phyloP scores from a whole-genome alignment of 1,140 invertebrate genomes.

The Polypedilum vanderplanki region DNA sequence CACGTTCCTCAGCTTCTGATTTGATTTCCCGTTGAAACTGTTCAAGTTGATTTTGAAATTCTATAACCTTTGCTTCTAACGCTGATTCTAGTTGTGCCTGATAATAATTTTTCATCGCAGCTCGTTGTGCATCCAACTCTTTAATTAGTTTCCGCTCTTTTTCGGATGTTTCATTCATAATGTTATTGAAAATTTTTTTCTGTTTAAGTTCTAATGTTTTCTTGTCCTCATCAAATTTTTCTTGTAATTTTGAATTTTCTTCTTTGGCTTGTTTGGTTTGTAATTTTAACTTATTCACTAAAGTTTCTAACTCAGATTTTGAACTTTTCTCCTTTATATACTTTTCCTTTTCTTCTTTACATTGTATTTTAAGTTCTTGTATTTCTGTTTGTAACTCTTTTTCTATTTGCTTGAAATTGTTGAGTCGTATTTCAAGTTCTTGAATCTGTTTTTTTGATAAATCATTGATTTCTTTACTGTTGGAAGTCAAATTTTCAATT shows the following conservation, averaged over 20 bases:
- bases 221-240: constrained; percentile 38
- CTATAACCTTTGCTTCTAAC: constrained; percentile 63
- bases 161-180: not conserved
- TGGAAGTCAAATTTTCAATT: constrained; percentile 29
- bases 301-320: not conserved
- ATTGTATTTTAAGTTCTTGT: not conserved
- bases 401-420: constrained; percentile 37
- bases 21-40: constrained; percentile 56
- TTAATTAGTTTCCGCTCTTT: constrained; percentile 41
- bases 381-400: constrained; percentile 38
- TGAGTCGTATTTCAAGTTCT: constrained; percentile 38
- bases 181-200: constrained; percentile 20
- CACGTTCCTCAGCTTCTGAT: constrained; percentile 55
- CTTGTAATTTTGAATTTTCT: constrained; percentile 36
- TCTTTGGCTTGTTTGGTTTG: constrained; percentile 38
- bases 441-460: constrained; percentile 36
- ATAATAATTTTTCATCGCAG: constrained; percentile 63
- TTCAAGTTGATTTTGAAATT: constrained; percentile 70
- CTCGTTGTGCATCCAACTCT: constrained; percentile 57
- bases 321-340: not conserved
- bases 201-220: not conserved
- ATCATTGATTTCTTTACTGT: constrained; percentile 24
- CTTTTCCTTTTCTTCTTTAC: not conserved
- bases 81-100: constrained; percentile 72
- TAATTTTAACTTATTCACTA: not conserved